Evolutionary conservation across 2,797 vertebrate species (phyloP).

Genomic region (Falco rusticolus): DNA sequence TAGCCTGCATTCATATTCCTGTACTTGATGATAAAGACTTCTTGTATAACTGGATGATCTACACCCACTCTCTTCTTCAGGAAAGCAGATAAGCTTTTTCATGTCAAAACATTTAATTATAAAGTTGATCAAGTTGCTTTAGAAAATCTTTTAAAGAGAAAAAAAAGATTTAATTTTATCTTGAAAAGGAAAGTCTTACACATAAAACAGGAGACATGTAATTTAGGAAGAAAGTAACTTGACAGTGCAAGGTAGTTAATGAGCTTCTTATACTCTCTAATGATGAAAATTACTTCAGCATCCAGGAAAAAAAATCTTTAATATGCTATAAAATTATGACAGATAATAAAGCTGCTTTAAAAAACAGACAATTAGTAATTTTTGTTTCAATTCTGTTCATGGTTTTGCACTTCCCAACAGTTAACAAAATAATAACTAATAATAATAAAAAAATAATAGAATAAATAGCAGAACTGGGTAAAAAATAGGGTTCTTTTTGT

Average conservation of each 20-base stretch:
- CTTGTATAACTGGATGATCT: background rate
- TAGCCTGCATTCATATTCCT: background rate
- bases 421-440: background rate
- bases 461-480: background rate
- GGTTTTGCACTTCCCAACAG: background rate
- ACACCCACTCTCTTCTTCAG: conserved; percentile 34
- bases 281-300: conserved; percentile 51
- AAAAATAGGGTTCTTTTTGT: background rate
- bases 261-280: conserved; percentile 64
- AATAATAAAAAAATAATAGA: background rate
- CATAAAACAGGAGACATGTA: conserved; percentile 48
- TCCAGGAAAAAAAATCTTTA: conserved; percentile 46
- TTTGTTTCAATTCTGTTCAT: conserved; percentile 19
- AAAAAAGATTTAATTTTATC: conserved; percentile 49
- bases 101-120: conserved; percentile 74
- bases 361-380: conserved; percentile 61
- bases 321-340: conserved; percentile 63
- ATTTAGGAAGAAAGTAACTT: conserved; percentile 68
- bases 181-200: conserved; percentile 58
- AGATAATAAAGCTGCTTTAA: conserved; percentile 67
- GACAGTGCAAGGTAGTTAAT: conserved; percentile 72
- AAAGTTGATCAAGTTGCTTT: conserved; percentile 58
- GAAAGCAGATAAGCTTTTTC: conserved; percentile 59
- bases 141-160: conserved; percentile 51
- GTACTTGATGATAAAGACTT: background rate